Conservation (phyloP, 2,888 invertebrate genomes). For the Creontiades dilutus region DNA sequence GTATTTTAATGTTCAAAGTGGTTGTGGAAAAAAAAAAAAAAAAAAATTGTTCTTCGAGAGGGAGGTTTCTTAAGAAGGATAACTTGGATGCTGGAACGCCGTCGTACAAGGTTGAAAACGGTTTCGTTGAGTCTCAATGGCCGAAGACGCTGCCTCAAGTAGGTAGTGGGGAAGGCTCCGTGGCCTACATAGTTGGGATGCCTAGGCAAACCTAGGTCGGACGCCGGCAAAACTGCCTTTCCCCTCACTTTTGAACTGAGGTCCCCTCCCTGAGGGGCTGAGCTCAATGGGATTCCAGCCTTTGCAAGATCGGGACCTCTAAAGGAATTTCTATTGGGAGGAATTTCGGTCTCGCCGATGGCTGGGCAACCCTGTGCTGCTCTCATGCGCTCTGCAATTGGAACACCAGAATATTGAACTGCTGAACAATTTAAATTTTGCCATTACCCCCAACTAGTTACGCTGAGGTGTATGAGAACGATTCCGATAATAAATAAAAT, state of each 20-base stretch:
- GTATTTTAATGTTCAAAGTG: too few relatives aligned
- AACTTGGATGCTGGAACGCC: slow-evolving; percentile 18
- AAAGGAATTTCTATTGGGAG: neutral
- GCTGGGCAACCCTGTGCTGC: too few relatives aligned
- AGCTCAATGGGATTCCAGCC: slow-evolving; percentile 36
- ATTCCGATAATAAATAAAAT: too few relatives aligned
- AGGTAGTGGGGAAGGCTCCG: slow-evolving; percentile 10
- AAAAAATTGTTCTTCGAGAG: neutral
- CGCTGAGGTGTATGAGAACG: too few relatives aligned
- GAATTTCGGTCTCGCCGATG: neutral
- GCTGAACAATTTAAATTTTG: too few relatives aligned
- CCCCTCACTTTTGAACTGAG: neutral
- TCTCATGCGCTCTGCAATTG: too few relatives aligned
- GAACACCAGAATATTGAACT: too few relatives aligned
- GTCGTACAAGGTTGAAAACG: slow-evolving; percentile 41
- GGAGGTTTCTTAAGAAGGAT: neutral
- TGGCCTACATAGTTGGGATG: slow-evolving; percentile 41
- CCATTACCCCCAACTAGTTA: too few relatives aligned
- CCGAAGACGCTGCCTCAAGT: neutral
- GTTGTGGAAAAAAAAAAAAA: neutral
- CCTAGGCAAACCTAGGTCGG: slow-evolving; percentile 32
- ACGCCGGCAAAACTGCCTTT: slow-evolving; percentile 18
- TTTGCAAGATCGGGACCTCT: neutral
- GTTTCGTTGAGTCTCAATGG: neutral
- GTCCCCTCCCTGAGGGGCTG: neutral